A percentile compares a stretch with the other conserved stretches of the same genome.
phyloP scores from a whole-genome alignment of 2,888 invertebrate species.

The Parnassius apollo region DNA sequence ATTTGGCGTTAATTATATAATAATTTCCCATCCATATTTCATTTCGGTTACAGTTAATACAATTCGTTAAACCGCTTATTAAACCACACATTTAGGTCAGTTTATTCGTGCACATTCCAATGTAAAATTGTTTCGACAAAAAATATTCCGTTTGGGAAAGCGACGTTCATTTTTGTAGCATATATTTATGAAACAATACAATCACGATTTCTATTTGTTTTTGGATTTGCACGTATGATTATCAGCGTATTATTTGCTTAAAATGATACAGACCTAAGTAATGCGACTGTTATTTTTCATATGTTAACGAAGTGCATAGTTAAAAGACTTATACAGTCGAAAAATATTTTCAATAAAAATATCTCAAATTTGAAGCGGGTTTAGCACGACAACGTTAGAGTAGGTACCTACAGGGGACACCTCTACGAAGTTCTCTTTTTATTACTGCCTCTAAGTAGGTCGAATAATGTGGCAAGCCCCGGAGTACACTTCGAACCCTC shows the following conservation, averaged over 20 bases:
- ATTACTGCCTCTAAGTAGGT: constrained; percentile 71
- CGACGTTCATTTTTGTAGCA: constrained; percentile 17
- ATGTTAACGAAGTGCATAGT: too few relatives aligned
- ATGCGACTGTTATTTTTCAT: too few relatives aligned
- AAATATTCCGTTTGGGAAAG: constrained; percentile 20
- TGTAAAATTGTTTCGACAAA: constrained; percentile 11
- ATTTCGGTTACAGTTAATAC: constrained; percentile 13
- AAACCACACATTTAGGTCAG: constrained; percentile 19
- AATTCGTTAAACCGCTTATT: constrained; percentile 13
- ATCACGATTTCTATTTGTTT: constrained; percentile 20
- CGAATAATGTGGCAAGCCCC: constrained; percentile 75
- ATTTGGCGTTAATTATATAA: constrained; percentile 10
- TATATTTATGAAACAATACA: constrained; percentile 21
- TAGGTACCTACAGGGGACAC: constrained; percentile 54
- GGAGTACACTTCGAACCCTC: constrained; percentile 66
- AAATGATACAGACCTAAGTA: neutral
- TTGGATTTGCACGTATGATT: constrained; percentile 11
- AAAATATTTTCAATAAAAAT: constrained; percentile 9
- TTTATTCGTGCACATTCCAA: constrained; percentile 11
- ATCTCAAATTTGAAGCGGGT: constrained; percentile 5
- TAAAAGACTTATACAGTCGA: neutral
- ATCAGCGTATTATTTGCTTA: constrained; percentile 3
- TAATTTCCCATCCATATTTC: constrained; percentile 8
- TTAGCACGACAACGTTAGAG: constrained; percentile 15
- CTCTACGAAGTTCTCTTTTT: constrained; percentile 50